A percentile compares a stretch with the other conserved stretches of the same genome.
phyloP scores from a whole-genome alignment of 2,888 invertebrate genomes.

The Autographa gamma region DNA sequence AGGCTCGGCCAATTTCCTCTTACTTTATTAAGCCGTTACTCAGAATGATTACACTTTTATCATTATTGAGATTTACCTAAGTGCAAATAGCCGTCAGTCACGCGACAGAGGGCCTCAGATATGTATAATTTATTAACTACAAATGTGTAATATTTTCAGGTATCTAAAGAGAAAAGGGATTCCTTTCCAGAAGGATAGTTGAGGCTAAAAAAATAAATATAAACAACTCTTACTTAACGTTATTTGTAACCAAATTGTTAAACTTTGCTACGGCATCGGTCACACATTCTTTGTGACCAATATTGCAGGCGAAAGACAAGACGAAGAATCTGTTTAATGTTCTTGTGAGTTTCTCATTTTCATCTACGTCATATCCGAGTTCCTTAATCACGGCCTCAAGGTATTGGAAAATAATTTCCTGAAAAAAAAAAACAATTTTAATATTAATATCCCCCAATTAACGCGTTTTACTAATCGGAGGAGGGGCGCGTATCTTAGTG shows the following conservation, averaged over 20 bases:
- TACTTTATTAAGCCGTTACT: constrained; percentile 65
- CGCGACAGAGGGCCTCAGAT: constrained; percentile 52
- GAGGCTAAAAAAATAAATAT: too few species aligned
- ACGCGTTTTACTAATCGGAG: too few species aligned
- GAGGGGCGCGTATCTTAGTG: too few species aligned
- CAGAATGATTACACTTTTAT: constrained; percentile 59
- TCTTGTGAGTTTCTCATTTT: constrained; percentile 68
- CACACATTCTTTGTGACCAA: constrained; percentile 89
- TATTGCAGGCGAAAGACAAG: constrained; percentile 90
- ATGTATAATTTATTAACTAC: background rate
- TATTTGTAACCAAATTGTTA: constrained; percentile 58
- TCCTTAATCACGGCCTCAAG: constrained; percentile 72
- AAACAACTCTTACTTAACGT: constrained; percentile 57
- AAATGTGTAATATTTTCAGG: background rate
- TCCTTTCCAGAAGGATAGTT: too few species aligned
- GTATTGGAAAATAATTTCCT: constrained; percentile 72
- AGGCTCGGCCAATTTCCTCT: constrained; percentile 68
- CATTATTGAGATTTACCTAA: constrained; percentile 34
- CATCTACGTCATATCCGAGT: constrained; percentile 71
- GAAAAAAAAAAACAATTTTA: constrained; percentile 33
- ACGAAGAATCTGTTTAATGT: constrained; percentile 81
- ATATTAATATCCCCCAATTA: background rate
- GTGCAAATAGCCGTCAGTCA: constrained; percentile 63
- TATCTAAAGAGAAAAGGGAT: background rate
- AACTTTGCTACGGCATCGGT: constrained; percentile 72